A percentile compares a stretch with the other conserved stretches of the same genome.
Evolutionary conservation across 2,888 invertebrate species (phyloP).

Genomic region (Hybos culiciformis): DNA sequence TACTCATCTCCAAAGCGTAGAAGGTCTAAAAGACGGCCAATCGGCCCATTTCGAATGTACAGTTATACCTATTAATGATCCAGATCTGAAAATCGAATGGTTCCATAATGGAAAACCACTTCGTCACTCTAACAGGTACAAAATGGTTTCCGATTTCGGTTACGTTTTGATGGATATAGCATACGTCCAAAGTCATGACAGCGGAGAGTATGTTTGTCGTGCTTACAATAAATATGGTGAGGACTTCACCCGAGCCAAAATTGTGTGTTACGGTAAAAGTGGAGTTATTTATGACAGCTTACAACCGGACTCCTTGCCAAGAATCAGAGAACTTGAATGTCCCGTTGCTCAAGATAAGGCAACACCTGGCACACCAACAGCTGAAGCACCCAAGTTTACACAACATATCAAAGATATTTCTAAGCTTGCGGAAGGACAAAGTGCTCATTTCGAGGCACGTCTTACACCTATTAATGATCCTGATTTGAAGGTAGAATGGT

Average conservation of each 20-base stretch:
- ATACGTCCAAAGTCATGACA: slow-evolving; percentile 85
- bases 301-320: slow-evolving; percentile 80
- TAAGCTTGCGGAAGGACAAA: slow-evolving; percentile 85
- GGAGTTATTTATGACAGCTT: slow-evolving; percentile 80
- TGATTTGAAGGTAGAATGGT: slow-evolving; percentile 89
- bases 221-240: slow-evolving; percentile 86
- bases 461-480: slow-evolving; percentile 91
- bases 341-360: slow-evolving; percentile 40
- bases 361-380: slow-evolving; percentile 48
- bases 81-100: slow-evolving; percentile 91
- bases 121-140: slow-evolving; percentile 77
- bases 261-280: slow-evolving; percentile 69
- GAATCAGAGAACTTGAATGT: slow-evolving; percentile 75
- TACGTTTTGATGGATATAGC: slow-evolving; percentile 89
- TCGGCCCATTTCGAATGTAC: slow-evolving; percentile 93
- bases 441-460: slow-evolving; percentile 85
- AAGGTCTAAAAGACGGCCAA: slow-evolving; percentile 81
- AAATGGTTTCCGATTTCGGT: slow-evolving; percentile 89
- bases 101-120: slow-evolving; percentile 87
- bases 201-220: slow-evolving; percentile 84
- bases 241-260: slow-evolving; percentile 73
- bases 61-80: slow-evolving; percentile 85
- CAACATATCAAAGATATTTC: slow-evolving; percentile 76
- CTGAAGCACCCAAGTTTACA: slow-evolving; percentile 77
- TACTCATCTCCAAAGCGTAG: slow-evolving; percentile 70